Evolutionary conservation across 2,113 vertebrate species (phyloP).

Genomic region (Pedetes capensis): DNA sequence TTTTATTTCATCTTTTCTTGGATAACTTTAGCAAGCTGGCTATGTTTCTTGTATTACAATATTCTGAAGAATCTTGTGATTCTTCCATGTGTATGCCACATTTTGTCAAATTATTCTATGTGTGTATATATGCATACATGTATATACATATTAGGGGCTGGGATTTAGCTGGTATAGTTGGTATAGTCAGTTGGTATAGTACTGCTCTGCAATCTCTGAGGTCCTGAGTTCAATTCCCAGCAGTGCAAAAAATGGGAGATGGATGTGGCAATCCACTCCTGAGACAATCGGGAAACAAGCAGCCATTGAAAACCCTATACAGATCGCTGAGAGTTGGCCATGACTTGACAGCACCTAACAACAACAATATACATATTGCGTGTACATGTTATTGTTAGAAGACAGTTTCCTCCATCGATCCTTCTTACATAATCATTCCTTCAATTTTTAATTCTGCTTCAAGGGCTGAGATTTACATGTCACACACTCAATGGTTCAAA

Average conservation of each 20-base stretch:
- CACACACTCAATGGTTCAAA: neutral
- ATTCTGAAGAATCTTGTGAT: neutral
- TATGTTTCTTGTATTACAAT: neutral
- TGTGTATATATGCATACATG: neutral
- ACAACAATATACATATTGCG: too few relatives aligned
- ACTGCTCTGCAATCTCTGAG: too few relatives aligned
- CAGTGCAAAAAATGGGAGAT: too few relatives aligned
- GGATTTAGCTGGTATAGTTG: too few relatives aligned
- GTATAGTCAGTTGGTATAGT: too few relatives aligned
- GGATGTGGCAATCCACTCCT: too few relatives aligned
- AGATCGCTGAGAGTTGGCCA: too few relatives aligned
- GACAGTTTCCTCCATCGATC: neutral
- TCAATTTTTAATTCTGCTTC: neutral
- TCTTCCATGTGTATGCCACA: neutral
- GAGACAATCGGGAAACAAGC: too few relatives aligned
- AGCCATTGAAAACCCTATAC: too few relatives aligned
- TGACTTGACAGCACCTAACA: too few relatives aligned
- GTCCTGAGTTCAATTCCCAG: too few relatives aligned
- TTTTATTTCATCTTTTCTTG: neutral
- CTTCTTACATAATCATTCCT: neutral
- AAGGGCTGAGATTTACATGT: neutral
- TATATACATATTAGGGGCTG: neutral
- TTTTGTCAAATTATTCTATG: neutral
- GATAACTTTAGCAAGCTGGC: neutral
- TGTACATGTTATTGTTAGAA: too few relatives aligned